A percentile compares a stretch with the other conserved stretches of the same genome.
phyloP scores from a whole-genome alignment of 2,888 invertebrate species.

The Elmis aenea region DNA sequence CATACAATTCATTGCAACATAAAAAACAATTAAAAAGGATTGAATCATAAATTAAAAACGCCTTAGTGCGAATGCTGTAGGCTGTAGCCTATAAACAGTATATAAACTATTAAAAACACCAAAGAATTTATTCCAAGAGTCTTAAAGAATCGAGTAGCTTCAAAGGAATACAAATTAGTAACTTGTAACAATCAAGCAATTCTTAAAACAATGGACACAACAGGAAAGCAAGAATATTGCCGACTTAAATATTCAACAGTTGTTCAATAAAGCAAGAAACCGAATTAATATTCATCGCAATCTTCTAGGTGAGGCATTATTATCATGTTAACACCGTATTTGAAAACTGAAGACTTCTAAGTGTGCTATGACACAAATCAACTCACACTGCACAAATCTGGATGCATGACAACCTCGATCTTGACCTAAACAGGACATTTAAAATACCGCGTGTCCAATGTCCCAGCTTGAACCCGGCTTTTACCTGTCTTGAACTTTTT shows the following conservation, averaged over 20 bases:
- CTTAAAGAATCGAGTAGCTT: no score
- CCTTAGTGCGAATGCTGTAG: no score
- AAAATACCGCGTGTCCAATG: constrained; percentile 38
- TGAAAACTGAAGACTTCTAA: constrained; percentile 6
- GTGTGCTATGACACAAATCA: constrained; percentile 19
- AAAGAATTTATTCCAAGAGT: no score
- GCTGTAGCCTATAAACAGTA: no score
- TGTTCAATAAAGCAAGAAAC: constrained; percentile 5
- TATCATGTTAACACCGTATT: constrained; percentile 9
- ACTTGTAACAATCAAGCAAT: no score
- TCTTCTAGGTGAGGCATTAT: constrained; percentile 3
- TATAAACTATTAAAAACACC: no score
- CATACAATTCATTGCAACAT: no score
- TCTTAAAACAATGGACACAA: no score
- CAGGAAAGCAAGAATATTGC: no score
- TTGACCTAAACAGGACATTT: constrained; percentile 41
- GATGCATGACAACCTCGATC: constrained; percentile 30
- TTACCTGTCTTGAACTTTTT: constrained; percentile 39
- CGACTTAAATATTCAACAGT: constrained; percentile 11
- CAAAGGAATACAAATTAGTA: no score
- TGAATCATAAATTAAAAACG: no score
- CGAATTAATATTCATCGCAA: constrained; percentile 11
- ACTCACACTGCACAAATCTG: constrained; percentile 24
- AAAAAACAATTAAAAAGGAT: no score
- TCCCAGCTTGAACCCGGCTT: constrained; percentile 40